These are phyloP conservation scores for Dipodomys merriami DNA, from an alignment of 2,113 vertebrate species.

Conservation along the genomic window DNA sequence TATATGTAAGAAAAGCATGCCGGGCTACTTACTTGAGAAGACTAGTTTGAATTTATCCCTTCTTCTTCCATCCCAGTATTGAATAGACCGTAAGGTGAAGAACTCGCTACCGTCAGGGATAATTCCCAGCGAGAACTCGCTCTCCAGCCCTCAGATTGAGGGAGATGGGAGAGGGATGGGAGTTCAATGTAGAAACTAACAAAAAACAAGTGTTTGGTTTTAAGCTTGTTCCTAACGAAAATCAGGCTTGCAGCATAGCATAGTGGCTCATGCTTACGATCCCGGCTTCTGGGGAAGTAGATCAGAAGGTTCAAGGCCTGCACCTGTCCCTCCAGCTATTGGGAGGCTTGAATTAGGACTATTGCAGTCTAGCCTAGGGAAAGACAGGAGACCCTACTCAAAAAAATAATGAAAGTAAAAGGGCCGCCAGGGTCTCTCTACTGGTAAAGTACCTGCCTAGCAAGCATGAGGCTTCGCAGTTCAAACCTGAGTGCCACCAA, in stretches of 20 bases:
- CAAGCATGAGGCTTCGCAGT: too few species aligned
- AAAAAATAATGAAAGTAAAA: too few species aligned
- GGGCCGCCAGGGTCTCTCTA: too few species aligned
- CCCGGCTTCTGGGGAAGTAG: too few species aligned
- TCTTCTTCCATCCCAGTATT: conserved; percentile 13
- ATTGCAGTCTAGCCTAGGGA: too few species aligned
- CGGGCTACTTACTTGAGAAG: conserved; percentile 10
- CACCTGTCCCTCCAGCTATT: too few species aligned
- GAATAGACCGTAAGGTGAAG: neutral
- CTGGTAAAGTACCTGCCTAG: too few species aligned
- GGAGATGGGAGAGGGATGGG: neutral
- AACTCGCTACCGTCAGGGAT: neutral
- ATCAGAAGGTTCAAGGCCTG: too few species aligned
- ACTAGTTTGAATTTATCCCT: conserved; percentile 28
- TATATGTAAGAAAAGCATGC: conserved; percentile 32
- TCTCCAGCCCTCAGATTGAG: neutral
- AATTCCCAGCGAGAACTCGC: neutral
- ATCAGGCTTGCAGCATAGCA: neutral
- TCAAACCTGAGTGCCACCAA: too few species aligned
- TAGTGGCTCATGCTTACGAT: neutral
- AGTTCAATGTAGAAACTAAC: neutral
- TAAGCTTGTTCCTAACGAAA: conserved; percentile 40
- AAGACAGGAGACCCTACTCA: too few species aligned
- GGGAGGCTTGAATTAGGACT: too few species aligned
- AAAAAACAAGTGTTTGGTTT: conserved; percentile 21